These are phyloP conservation scores for Chrysolina americana DNA, from an alignment of 2,888 invertebrate genomes.

Conservation along the genomic window DNA sequence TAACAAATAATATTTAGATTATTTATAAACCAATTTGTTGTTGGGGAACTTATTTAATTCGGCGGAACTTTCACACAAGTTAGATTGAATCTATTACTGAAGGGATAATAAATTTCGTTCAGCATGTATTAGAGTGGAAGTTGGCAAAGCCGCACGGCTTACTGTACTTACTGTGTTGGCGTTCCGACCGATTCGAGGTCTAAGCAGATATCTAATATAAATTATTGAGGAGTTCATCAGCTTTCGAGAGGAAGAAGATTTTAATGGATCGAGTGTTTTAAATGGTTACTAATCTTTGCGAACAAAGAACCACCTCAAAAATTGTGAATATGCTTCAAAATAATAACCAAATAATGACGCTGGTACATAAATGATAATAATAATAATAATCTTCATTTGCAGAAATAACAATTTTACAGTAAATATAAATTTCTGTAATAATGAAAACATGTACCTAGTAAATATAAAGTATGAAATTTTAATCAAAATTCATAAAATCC, in stretches of 20 bases:
- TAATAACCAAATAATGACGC: not conserved
- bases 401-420: too few species aligned
- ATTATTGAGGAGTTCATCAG: not conserved
- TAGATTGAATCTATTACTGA: slow-evolving; percentile 55
- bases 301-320: too few species aligned
- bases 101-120: slow-evolving; percentile 55
- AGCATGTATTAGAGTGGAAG: slow-evolving; percentile 50
- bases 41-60: slow-evolving; percentile 30
- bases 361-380: too few species aligned
- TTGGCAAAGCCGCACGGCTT: slow-evolving; percentile 42
- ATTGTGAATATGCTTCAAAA: too few species aligned
- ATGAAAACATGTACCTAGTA: too few species aligned
- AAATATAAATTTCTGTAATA: too few species aligned
- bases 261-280: not conserved
- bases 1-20: slow-evolving; percentile 32
- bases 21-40: slow-evolving; percentile 31
- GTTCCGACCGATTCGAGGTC: not conserved
- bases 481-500: too few species aligned
- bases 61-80: slow-evolving; percentile 48
- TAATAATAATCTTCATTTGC: too few species aligned
- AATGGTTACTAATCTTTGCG: too few species aligned
- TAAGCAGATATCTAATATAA: not conserved
- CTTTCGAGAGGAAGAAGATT: not conserved
- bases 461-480: too few species aligned
- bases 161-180: slow-evolving; percentile 27